Base-by-base conservation (phyloP, 2,113 vertebrate species). In the Pampusana beccarii region DNA sequence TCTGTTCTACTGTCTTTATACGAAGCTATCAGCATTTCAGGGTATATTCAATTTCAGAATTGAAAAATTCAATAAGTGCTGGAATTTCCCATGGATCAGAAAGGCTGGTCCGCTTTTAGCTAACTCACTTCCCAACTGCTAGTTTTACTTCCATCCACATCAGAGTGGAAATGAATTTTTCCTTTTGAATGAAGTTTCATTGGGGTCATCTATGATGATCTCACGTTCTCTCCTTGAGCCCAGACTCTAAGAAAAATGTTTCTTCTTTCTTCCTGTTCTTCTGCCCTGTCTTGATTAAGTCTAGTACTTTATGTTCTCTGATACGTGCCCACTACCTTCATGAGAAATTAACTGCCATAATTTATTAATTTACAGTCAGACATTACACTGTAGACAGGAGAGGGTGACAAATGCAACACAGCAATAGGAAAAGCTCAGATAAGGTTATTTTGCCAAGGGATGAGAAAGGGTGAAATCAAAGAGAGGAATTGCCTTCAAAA, bases 291-390 rank as follows among this genome's bases (percentile, higher is more conserved):
- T 48, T 93, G 88, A 91, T 84, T 74, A 53, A 74, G 48, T 75
- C 34, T 36, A 57, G 57, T 67, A 71, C 82, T 33, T 3, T 5
- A 16, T 74, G 90, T 84, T 94, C 88, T 57, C 48, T 62, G 29
- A 57, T 54, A 78, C 2, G 10, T 69, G 57, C 53, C 74, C 78
- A 36, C 70, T 58, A 56, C 65, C 80, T 93, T 65, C 53, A 34
- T 66, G 53, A 96, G 90, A 93, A 96, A 95, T 93, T 78, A 94
- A 57, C 50, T 51, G 85, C 51, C 53, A 81, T 96, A 40, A 94
- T 90, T 95, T 78, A 90, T 96, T 93, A 65, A 88, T 95, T 67
- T 78, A 48, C 69, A 75, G 71, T 93, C 83, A 90, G 72, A 40
- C 13, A 1, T 36, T 53, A 50, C 67, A 51, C 36, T 4, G 57